These are phyloP conservation scores for Cantharis rufa DNA, from an alignment of 2,888 invertebrate genomes.

Conservation along the genomic window DNA sequence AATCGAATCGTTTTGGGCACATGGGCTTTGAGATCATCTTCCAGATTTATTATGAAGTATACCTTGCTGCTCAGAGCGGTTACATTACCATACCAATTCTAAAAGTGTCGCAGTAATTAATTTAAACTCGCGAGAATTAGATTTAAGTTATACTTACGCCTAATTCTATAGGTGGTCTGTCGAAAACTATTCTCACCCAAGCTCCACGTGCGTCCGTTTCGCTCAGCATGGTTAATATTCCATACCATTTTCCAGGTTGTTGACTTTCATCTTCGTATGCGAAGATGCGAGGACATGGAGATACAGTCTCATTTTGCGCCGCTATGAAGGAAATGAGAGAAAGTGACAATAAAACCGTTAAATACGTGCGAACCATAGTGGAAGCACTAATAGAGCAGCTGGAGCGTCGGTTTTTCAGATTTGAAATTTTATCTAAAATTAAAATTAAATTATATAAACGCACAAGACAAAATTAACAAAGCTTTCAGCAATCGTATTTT, in stretches of 20 bases:
- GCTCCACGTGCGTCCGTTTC: constrained; percentile 58
- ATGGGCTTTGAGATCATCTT: constrained; percentile 62
- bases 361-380: background rate
- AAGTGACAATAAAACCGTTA: background rate
- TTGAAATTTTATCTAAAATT: too few relatives aligned
- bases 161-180: constrained; percentile 24
- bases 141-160: constrained; percentile 20
- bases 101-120: constrained; percentile 31
- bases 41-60: constrained; percentile 61
- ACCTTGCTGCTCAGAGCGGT: constrained; percentile 58
- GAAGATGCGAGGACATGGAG: constrained; percentile 66
- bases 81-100: constrained; percentile 64
- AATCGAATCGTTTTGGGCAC: constrained; percentile 62
- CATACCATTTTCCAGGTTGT: constrained; percentile 66
- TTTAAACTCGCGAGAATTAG: background rate
- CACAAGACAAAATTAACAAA: too few relatives aligned
- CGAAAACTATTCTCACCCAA: constrained; percentile 59
- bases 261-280: constrained; percentile 59
- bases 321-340: background rate
- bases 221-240: constrained; percentile 60
- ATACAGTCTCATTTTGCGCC: background rate
- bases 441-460: too few relatives aligned
- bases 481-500: too few relatives aligned
- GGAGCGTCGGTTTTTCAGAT: background rate
- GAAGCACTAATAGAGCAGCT: too few relatives aligned